A percentile compares a stretch with the other conserved stretches of the same genome.
Evolutionary conservation across 2,113 vertebrate genomes (phyloP).

Genomic region (Camelus dromedarius): DNA sequence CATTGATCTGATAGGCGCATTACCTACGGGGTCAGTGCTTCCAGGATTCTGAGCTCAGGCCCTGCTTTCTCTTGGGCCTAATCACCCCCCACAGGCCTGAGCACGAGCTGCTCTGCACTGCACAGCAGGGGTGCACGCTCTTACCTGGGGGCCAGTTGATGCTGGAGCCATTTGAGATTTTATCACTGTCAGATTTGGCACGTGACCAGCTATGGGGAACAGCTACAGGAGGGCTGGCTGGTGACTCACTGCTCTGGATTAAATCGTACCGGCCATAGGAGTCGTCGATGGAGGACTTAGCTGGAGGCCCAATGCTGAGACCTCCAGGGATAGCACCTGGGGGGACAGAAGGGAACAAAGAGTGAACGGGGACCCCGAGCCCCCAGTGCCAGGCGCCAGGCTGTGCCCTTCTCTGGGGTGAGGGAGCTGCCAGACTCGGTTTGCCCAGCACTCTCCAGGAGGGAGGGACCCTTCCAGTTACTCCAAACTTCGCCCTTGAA

Average conservation of each 20-base stretch:
- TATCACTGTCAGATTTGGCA: constrained; percentile 96
- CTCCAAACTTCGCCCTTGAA: neutral
- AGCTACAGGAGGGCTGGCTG: constrained; percentile 94
- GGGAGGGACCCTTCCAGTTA: neutral
- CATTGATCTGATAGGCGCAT: accelerated
- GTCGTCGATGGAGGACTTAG: constrained; percentile 96
- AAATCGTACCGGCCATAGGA: constrained; percentile 97
- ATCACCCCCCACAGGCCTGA: accelerated
- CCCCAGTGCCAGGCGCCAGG: neutral
- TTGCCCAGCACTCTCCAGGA: neutral
- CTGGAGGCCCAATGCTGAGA: constrained; percentile 93
- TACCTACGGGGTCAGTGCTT: accelerated
- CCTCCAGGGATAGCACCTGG: constrained; percentile 96
- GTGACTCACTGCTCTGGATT: constrained; percentile 95
- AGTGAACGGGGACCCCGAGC: neutral
- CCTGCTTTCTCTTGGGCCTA: neutral
- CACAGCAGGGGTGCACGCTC: accelerated
- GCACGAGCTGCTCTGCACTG: accelerated
- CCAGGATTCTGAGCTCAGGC: neutral
- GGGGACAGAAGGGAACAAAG: neutral
- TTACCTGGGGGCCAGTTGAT: constrained; percentile 99
- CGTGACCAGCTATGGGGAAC: constrained; percentile 97
- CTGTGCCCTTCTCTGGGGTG: too few species aligned
- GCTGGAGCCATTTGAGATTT: constrained; percentile 97
- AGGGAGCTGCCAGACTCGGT: accelerated